phyloP scores from a whole-genome alignment of 53 echinoderm and acorn worm genomes.

The Actinopyga echinites region DNA sequence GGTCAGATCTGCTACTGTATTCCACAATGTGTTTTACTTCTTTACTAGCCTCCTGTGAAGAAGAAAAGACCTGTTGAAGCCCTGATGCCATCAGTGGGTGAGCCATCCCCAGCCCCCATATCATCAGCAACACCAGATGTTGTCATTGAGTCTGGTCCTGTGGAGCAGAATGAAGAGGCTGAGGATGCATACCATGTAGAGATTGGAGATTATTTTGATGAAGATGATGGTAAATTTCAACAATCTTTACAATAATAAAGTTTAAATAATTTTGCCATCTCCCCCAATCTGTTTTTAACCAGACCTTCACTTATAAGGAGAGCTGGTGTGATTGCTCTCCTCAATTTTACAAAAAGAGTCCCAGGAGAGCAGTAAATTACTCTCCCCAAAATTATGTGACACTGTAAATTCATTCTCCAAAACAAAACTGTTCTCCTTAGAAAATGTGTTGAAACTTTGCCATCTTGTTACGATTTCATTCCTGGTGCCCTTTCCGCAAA shows the following conservation, averaged over 20 bases:
- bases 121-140: conserved; percentile 44
- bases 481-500: background rate
- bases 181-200: conserved; percentile 62
- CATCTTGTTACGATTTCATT: background rate
- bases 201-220: conserved; percentile 72
- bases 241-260: background rate
- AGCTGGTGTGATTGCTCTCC: no score
- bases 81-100: conserved; percentile 47
- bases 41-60: conserved; percentile 56
- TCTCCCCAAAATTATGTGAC: no score
- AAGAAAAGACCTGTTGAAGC: conserved; percentile 46
- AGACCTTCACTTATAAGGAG: background rate
- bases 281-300: no score
- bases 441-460: no score
- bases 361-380: no score
- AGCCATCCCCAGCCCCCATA: conserved; percentile 2
- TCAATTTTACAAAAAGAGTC: no score
- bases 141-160: conserved; percentile 91
- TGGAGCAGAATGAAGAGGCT: conserved; percentile 69
- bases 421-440: no score
- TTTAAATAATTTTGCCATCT: background rate
- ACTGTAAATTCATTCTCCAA: no score
- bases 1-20: no score
- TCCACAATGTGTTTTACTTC: background rate
- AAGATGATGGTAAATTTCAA: conserved; percentile 48